phyloP scores from a whole-genome alignment of 2,113 vertebrate species.

The Blennius ocellaris region DNA sequence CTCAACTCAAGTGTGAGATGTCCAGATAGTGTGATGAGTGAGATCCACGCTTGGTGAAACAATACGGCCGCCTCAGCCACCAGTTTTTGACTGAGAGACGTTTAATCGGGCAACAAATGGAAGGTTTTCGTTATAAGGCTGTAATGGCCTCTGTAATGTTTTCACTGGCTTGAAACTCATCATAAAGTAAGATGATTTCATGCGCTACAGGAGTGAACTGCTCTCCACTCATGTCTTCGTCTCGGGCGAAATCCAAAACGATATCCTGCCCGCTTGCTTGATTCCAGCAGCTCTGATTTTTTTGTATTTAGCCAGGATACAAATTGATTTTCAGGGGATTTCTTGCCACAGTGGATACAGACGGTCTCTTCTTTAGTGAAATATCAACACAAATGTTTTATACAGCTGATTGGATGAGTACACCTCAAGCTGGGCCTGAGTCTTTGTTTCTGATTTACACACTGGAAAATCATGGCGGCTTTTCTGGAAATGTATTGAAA shows the following conservation, averaged over 20 bases:
- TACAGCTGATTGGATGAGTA: conserved; percentile 22
- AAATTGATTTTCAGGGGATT: conserved; percentile 4
- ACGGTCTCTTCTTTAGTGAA: conserved; percentile 6
- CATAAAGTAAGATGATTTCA: conserved; percentile 34
- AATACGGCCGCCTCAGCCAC: conserved; percentile 31
- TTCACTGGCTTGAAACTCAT: conserved; percentile 62
- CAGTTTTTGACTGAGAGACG: conserved; percentile 43
- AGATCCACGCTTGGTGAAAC: conserved; percentile 50
- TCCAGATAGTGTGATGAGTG: conserved; percentile 67
- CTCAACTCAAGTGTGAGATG: conserved; percentile 62
- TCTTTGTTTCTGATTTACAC: conserved; percentile 17
- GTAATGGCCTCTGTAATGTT: conserved; percentile 60
- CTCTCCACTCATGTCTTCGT: not conserved
- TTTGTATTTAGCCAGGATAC: not conserved
- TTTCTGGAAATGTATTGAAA: conserved; percentile 2
- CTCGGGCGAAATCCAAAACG: conserved; percentile 3
- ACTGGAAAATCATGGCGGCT: not conserved
- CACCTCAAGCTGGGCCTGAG: not conserved
- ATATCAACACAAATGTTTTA: conserved; percentile 15
- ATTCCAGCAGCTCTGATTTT: conserved; percentile 2
- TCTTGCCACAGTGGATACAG: not conserved
- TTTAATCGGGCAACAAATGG: conserved; percentile 61
- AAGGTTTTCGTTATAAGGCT: conserved; percentile 35
- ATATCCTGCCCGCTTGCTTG: not conserved
- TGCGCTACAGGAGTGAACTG: conserved; percentile 16